Conservation (phyloP, 2,113 vertebrate species). For the Elaphurus davidianus region DNA sequence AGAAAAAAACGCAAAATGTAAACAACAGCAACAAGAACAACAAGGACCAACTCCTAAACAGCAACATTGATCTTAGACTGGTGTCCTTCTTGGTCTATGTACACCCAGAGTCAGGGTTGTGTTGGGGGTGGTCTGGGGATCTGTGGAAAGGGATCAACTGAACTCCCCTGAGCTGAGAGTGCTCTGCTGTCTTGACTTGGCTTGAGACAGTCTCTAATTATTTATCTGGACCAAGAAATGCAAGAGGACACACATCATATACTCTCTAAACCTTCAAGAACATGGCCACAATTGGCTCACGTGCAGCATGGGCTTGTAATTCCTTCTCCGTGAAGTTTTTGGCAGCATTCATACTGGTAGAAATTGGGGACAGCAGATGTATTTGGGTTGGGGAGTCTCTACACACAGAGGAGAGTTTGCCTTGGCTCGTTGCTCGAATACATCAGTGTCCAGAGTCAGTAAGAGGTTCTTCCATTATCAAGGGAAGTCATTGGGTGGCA, state of each 20-base stretch:
- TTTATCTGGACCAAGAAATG: background rate
- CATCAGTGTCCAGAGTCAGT: background rate
- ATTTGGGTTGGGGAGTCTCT: background rate
- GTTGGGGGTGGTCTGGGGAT: background rate
- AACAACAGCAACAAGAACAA: background rate
- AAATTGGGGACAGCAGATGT: background rate
- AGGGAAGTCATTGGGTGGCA: background rate
- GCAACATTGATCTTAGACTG: background rate
- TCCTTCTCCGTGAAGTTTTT: background rate
- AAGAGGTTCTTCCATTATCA: background rate
- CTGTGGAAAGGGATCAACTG: background rate
- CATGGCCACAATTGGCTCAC: background rate
- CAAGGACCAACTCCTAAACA: background rate
- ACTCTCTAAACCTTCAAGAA: background rate
- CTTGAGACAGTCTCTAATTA: background rate
- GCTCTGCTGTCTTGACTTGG: background rate
- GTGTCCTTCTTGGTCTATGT: background rate
- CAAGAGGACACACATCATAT: background rate
- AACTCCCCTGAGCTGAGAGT: background rate
- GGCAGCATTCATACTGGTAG: background rate
- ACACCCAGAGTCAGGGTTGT: background rate
- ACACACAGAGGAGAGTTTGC: background rate
- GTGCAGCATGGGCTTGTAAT: background rate
- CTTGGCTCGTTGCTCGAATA: background rate
- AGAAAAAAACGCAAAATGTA: background rate